phyloP scores from a whole-genome alignment of 2,888 invertebrate species.

The Idaea biselata region DNA sequence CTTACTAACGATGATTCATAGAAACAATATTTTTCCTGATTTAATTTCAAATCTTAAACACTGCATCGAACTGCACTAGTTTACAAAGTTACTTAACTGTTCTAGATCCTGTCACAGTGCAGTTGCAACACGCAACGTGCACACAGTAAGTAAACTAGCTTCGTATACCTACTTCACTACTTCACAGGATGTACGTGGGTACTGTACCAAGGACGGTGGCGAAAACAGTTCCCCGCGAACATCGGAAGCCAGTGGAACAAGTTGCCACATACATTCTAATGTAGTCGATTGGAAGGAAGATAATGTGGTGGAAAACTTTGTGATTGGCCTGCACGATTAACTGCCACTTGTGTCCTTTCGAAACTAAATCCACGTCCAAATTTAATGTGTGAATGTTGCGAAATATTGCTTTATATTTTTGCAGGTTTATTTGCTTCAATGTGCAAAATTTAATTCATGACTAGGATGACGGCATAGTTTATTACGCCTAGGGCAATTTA shows the following conservation, averaged over 20 bases:
- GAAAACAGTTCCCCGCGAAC: constrained; percentile 13
- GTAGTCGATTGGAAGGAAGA: not conserved
- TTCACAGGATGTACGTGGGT: constrained; percentile 13
- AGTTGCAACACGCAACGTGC: constrained; percentile 14
- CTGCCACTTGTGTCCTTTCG: not conserved
- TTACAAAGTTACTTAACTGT: not conserved
- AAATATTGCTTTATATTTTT: not conserved
- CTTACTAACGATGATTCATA: too few relatives aligned
- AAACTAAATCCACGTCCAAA: not conserved
- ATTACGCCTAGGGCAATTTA: too few relatives aligned
- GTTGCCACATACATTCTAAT: not conserved
- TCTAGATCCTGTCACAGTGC: constrained; percentile 1
- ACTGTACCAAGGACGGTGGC: constrained; percentile 21
- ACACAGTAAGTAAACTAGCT: constrained; percentile 3
- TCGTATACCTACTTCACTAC: not conserved
- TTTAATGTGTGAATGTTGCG: not conserved
- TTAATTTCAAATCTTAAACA: not conserved
- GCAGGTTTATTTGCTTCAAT: too few relatives aligned
- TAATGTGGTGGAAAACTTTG: not conserved
- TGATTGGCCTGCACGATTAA: not conserved
- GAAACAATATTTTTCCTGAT: not conserved
- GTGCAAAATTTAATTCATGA: too few relatives aligned
- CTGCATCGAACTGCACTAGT: not conserved
- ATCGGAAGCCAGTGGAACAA: constrained; percentile 2
- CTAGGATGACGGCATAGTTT: too few relatives aligned